Conservation (phyloP, 2,888 invertebrate genomes). For the Selenia dentaria region DNA sequence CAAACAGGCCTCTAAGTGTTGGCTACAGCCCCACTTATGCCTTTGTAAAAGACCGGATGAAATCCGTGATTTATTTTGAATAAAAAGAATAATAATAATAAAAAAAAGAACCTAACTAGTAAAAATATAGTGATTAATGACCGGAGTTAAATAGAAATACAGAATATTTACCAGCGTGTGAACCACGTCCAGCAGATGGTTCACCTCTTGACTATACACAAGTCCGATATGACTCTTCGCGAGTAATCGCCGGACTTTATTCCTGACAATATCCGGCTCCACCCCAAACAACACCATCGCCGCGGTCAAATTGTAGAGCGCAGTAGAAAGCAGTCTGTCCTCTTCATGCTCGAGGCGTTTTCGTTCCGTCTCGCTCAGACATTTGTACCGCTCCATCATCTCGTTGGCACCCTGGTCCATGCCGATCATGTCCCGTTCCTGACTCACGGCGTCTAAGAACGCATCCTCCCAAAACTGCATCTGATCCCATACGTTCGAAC, state of each 20-base stretch:
- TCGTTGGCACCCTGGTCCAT: constrained; percentile 99
- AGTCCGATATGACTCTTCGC: constrained; percentile 99
- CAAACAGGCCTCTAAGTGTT: no score
- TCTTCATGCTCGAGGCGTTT: constrained; percentile 99
- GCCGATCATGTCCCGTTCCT: constrained; percentile 99
- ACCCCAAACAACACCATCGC: constrained; percentile 97
- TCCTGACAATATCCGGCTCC: constrained; percentile 91
- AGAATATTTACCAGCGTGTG: constrained; percentile 97
- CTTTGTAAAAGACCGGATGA: no score
- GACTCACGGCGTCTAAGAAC: constrained; percentile 98
- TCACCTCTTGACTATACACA: constrained; percentile 98
- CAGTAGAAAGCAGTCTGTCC: constrained; percentile 96
- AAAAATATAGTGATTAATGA: no score
- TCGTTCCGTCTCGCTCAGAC: constrained; percentile 95
- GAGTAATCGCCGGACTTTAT: constrained; percentile 94
- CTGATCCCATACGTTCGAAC: constrained; percentile 98
- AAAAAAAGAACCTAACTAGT: no score
- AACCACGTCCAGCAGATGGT: constrained; percentile 97
- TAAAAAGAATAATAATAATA: no score
- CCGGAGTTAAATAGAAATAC: no score
- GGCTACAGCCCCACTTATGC: no score
- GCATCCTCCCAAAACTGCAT: constrained; percentile 99
- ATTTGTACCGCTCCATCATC: constrained; percentile 99
- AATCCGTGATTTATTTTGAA: no score
- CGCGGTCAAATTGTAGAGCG: constrained; percentile 98